Conservation (phyloP, 2,888 invertebrate genomes). For the Therioaphis trifolii region DNA sequence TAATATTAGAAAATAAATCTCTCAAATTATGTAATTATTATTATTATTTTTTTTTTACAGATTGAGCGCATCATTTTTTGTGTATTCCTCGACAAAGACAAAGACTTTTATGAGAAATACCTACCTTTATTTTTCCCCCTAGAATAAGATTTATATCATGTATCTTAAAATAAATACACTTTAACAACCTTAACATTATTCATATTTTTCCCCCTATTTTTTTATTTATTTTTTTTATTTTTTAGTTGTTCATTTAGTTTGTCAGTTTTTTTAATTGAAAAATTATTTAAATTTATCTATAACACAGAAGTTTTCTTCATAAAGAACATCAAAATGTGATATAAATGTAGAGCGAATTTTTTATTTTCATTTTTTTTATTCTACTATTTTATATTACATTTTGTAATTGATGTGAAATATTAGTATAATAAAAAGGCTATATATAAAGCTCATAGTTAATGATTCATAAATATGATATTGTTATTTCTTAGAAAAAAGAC, state of each 20-base stretch:
- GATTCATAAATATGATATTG: too few relatives aligned
- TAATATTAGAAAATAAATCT: too few relatives aligned
- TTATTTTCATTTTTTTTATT: too few relatives aligned
- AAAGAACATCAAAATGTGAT: too few relatives aligned
- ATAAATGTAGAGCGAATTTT: too few relatives aligned
- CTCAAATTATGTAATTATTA: too few relatives aligned
- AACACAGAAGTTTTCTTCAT: too few relatives aligned
- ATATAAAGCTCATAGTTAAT: too few relatives aligned
- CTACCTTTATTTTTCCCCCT: slow-evolving; percentile 80
- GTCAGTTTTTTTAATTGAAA: neutral
- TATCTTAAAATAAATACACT: neutral
- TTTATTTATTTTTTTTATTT: neutral
- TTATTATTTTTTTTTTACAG: slow-evolving; percentile 68
- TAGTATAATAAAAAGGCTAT: too few relatives aligned
- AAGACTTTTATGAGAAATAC: slow-evolving; percentile 78
- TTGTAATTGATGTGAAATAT: too few relatives aligned
- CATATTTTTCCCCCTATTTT: neutral
- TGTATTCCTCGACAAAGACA: slow-evolving; percentile 79
- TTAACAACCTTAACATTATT: neutral
- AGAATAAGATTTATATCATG: slow-evolving; percentile 67
- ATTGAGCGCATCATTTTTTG: slow-evolving; percentile 85
- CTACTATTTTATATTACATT: too few relatives aligned
- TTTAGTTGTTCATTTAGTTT: neutral
- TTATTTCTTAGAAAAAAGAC: too few relatives aligned
- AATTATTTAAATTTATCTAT: neutral